phyloP scores from a whole-genome alignment of 2,888 invertebrate species.

The Neria commutata region DNA sequence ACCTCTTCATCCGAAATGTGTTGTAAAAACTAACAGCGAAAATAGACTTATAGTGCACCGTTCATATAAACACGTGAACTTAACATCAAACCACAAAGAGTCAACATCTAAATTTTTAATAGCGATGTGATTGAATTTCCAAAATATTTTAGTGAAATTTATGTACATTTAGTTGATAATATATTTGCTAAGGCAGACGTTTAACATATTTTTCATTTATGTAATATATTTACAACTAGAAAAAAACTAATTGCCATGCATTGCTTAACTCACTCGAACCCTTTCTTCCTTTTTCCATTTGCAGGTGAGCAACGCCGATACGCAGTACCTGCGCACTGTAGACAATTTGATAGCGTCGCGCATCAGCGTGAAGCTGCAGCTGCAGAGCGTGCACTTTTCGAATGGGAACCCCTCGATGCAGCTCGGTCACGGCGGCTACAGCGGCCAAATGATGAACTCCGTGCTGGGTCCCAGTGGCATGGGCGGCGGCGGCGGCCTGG shows the following conservation, averaged over 20 bases:
- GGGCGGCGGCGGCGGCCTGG: slow-evolving; percentile 65
- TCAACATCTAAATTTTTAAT: too few species aligned
- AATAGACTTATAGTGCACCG: too few species aligned
- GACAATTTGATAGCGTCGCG: slow-evolving; percentile 60
- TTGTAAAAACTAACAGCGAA: too few species aligned
- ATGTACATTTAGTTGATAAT: too few species aligned
- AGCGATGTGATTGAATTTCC: too few species aligned
- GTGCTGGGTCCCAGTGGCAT: slow-evolving; percentile 38
- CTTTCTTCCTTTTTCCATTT: slow-evolving; percentile 23
- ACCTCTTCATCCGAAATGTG: too few species aligned
- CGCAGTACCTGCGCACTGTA: slow-evolving; percentile 57
- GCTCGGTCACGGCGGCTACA: slow-evolving; percentile 27
- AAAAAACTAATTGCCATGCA: not conserved
- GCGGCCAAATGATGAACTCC: slow-evolving; percentile 44
- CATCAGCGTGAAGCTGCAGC: slow-evolving; percentile 56
- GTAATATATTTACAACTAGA: too few species aligned
- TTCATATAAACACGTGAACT: too few species aligned
- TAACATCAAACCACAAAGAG: too few species aligned
- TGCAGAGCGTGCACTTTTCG: slow-evolving; percentile 60
- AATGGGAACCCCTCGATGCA: slow-evolving; percentile 47
- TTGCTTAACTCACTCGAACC: not conserved
- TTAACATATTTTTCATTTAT: too few species aligned
- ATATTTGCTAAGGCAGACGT: too few species aligned
- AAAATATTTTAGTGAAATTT: too few species aligned
- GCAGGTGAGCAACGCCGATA: slow-evolving; percentile 57